Percentiles rank a stretch among this genome's conserved stretches.
Evolutionary conservation across 1,140 invertebrate species (phyloP).

Genomic region (Polypedilum pembai): DNA sequence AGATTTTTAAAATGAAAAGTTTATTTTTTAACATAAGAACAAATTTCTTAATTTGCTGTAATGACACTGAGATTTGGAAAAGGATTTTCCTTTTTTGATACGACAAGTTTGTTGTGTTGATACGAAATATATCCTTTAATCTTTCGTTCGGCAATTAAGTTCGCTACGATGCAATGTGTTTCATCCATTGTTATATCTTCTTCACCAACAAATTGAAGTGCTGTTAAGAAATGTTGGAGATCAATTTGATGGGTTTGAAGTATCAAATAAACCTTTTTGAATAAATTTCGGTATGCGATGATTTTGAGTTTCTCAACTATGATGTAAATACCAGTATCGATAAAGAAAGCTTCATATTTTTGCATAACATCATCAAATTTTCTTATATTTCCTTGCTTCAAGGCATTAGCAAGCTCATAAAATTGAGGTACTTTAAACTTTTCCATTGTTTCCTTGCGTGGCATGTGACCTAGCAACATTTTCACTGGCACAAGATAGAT

Average conservation of each 20-base stretch:
- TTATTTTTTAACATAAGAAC: not conserved
- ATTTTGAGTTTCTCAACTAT: slow-evolving; percentile 95
- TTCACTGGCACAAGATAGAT: slow-evolving; percentile 96
- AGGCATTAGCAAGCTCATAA: slow-evolving; percentile 74
- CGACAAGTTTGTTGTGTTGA: slow-evolving; percentile 92
- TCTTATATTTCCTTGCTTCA: slow-evolving; percentile 82
- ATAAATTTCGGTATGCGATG: slow-evolving; percentile 91
- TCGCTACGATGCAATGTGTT: slow-evolving; percentile 91
- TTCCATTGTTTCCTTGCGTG: slow-evolving; percentile 64
- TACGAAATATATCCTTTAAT: slow-evolving; percentile 97
- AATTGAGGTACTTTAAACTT: slow-evolving; percentile 91
- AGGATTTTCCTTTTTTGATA: slow-evolving; percentile 88
- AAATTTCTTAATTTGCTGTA: slow-evolving; percentile 33
- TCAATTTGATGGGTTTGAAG: slow-evolving; percentile 86
- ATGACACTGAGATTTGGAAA: slow-evolving; percentile 69
- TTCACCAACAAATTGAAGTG: slow-evolving; percentile 71
- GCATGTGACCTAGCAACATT: slow-evolving; percentile 91
- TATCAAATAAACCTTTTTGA: slow-evolving; percentile 88
- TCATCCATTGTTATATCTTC: slow-evolving; percentile 87
- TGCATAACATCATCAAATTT: slow-evolving; percentile 79
- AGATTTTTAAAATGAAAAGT: too few relatives aligned
- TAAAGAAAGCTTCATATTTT: slow-evolving; percentile 85
- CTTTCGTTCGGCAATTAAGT: slow-evolving; percentile 90
- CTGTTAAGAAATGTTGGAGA: slow-evolving; percentile 70
- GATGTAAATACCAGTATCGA: slow-evolving; percentile 90